Percentiles rank a stretch among this genome's conserved stretches.
phyloP scores from a whole-genome alignment of 2,113 vertebrate genomes.

The Chaetodon trifascialis region DNA sequence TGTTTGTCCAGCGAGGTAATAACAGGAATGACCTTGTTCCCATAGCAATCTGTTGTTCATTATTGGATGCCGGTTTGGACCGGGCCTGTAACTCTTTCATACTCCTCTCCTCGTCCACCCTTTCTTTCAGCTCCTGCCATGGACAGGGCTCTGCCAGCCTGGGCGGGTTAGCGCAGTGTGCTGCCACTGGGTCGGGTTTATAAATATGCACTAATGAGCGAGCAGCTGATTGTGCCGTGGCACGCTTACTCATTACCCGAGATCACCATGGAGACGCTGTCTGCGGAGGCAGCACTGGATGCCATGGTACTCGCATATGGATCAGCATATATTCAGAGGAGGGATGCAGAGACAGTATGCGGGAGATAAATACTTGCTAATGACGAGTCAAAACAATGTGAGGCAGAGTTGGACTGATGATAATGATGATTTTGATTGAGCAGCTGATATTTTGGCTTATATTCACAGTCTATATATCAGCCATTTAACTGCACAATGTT shows the following conservation, averaged over 20 bases:
- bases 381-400: conserved; percentile 24
- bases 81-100: conserved; percentile 49
- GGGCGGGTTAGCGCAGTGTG: conserved; percentile 45
- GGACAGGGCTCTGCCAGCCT: conserved; percentile 54
- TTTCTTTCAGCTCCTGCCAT: conserved; percentile 53
- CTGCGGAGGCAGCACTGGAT: conserved; percentile 55
- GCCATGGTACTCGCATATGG: conserved; percentile 45
- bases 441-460: background rate
- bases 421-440: background rate
- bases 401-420: background rate
- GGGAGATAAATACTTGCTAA: conserved; percentile 50
- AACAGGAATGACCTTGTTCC: conserved; percentile 68
- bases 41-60: conserved; percentile 72
- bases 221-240: conserved; percentile 67
- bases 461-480: background rate
- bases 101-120: conserved; percentile 14
- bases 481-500: background rate
- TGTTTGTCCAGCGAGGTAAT: conserved; percentile 70
- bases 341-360: conserved; percentile 17
- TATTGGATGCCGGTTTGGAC: conserved; percentile 57
- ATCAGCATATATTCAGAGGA: conserved; percentile 38
- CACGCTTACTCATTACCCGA: conserved; percentile 60
- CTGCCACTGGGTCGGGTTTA: conserved; percentile 67
- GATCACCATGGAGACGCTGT: conserved; percentile 70
- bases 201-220: conserved; percentile 75